A percentile compares a stretch with the other conserved stretches of the same genome.
These are phyloP conservation scores for Drosophila leonis DNA, from an alignment of 2,888 invertebrate genomes.

Conservation along the genomic window DNA sequence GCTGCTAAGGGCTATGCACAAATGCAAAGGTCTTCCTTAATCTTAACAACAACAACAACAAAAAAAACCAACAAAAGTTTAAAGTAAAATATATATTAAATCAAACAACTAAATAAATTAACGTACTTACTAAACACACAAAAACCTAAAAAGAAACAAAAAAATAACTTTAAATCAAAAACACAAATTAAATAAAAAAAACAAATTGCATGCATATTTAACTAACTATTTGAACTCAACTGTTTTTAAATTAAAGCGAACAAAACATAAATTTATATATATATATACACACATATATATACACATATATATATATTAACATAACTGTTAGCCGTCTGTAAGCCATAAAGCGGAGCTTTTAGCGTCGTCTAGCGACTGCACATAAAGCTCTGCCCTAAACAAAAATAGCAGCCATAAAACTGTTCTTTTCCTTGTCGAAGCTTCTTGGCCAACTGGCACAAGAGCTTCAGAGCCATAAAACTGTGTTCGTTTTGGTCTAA, in stretches of 20 bases:
- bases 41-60: constrained; percentile 48
- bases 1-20: constrained; percentile 66
- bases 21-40: constrained; percentile 71
- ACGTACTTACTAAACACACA: constrained; percentile 26
- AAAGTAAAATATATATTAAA: constrained; percentile 9
- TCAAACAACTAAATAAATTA: constrained; percentile 22
- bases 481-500: constrained; percentile 3
- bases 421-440: constrained; percentile 20
- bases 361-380: constrained; percentile 70
- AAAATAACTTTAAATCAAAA: constrained; percentile 29
- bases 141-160: constrained; percentile 25
- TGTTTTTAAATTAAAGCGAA: constrained; percentile 26
- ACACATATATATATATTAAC: constrained; percentile 7
- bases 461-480: constrained; percentile 1
- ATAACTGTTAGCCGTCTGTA: constrained; percentile 47
- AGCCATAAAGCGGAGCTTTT: constrained; percentile 60
- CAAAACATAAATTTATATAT: constrained; percentile 1
- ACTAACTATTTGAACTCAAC: constrained; percentile 41
- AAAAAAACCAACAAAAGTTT: neutral
- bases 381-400: constrained; percentile 58
- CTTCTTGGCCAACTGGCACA: constrained; percentile 15
- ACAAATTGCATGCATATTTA: constrained; percentile 47
- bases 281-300: neutral
- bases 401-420: constrained; percentile 20
- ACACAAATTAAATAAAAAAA: constrained; percentile 25